Conservation (phyloP, 2,888 invertebrate species). For the Monochamus alternatus region DNA sequence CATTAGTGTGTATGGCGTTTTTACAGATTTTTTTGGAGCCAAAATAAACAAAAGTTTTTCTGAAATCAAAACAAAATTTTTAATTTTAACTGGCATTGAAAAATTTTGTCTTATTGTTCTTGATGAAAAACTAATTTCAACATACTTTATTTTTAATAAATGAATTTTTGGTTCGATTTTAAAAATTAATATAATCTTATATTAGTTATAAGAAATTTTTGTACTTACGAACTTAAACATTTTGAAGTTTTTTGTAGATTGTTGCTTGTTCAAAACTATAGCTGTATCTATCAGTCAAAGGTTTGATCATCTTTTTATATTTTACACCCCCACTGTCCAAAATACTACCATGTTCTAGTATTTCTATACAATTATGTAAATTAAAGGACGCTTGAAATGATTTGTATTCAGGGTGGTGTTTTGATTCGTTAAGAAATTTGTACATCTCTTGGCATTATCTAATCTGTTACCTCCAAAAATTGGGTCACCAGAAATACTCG, state of each 20-base stretch:
- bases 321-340: neutral
- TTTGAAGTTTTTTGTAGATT: neutral
- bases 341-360: neutral
- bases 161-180: no score
- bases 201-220: no score
- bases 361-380: neutral
- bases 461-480: conserved; percentile 8
- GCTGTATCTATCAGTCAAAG: neutral
- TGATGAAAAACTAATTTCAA: no score
- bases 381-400: neutral
- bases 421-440: conserved; percentile 10
- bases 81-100: no score
- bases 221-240: conserved; percentile 34
- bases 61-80: no score
- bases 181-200: no score
- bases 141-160: no score
- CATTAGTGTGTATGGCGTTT: no score
- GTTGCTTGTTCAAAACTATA: neutral
- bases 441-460: conserved; percentile 6
- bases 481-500: neutral
- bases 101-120: no score
- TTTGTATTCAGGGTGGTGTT: conserved; percentile 15
- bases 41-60: no score
- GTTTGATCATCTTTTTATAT: neutral
- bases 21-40: no score